A percentile compares a stretch with the other conserved stretches of the same genome.
phyloP scores from a whole-genome alignment of 2,888 invertebrate genomes.

The Drosophila dives region DNA sequence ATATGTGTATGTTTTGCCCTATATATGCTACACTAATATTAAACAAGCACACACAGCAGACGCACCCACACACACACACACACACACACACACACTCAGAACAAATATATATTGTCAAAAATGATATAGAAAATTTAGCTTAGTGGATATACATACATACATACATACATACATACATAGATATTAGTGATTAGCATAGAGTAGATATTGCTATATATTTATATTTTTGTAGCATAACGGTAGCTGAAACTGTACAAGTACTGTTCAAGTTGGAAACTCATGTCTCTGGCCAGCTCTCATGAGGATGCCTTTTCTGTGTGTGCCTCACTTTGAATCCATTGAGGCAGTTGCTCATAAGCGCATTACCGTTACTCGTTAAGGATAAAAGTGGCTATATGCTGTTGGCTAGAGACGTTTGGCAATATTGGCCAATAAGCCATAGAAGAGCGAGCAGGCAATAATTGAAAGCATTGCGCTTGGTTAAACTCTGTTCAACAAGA shows the following conservation, averaged over 20 bases:
- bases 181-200: background rate
- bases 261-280: slow-evolving; percentile 1
- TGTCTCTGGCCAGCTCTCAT: slow-evolving; percentile 6
- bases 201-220: background rate
- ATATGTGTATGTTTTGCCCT: background rate
- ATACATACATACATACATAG: background rate
- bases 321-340: slow-evolving; percentile 9
- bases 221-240: background rate
- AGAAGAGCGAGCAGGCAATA: slow-evolving; percentile 17
- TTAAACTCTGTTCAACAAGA: slow-evolving; percentile 18
- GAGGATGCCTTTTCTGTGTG: slow-evolving; percentile 24
- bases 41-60: background rate
- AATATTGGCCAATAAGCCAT: slow-evolving; percentile 22
- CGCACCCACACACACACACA: background rate
- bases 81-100: background rate
- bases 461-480: slow-evolving; percentile 13
- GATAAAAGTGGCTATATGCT: background rate
- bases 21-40: background rate
- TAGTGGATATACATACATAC: background rate
- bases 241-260: slow-evolving; percentile 2
- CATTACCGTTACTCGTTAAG: slow-evolving; percentile 35
- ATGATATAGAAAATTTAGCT: background rate
- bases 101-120: slow-evolving; percentile 1
- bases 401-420: background rate
- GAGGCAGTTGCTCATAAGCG: slow-evolving; percentile 39